A percentile compares a stretch with the other conserved stretches of the same genome.
These are phyloP conservation scores for Melanotaenia nigrans DNA, from an alignment of 2,797 vertebrate genomes.

Conservation along the genomic window DNA sequence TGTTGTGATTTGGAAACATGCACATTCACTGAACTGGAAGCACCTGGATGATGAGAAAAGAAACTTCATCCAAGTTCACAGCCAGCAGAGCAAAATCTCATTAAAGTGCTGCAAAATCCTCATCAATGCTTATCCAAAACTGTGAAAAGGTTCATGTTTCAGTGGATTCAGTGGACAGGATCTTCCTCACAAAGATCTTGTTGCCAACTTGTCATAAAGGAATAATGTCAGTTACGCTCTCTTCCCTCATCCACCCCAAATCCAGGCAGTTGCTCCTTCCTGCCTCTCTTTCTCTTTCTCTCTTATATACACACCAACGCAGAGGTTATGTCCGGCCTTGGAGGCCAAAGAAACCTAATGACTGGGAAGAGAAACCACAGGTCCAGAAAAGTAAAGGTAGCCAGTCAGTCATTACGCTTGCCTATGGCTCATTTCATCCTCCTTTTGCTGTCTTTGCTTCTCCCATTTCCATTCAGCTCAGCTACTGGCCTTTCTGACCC, in stretches of 20 bases:
- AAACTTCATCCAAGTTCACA: too few species aligned
- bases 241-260: neutral
- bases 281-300: neutral
- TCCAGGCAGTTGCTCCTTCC: neutral
- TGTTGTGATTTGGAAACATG: too few species aligned
- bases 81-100: slow-evolving; percentile 37
- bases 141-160: slow-evolving; percentile 16
- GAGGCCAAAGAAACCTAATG: slow-evolving; percentile 49
- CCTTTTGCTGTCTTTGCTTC: slow-evolving; percentile 56
- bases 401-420: slow-evolving; percentile 47
- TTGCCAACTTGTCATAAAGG: slow-evolving; percentile 25
- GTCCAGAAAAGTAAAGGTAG: slow-evolving; percentile 54
- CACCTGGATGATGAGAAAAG: too few species aligned
- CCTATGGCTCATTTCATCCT: slow-evolving; percentile 41
- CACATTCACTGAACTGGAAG: too few species aligned
- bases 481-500: slow-evolving; percentile 25
- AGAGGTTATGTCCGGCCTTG: slow-evolving; percentile 20
- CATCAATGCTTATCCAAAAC: slow-evolving; percentile 4
- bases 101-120: slow-evolving; percentile 24
- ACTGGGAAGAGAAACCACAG: slow-evolving; percentile 60
- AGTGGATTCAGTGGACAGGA: slow-evolving; percentile 21
- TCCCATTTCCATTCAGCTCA: slow-evolving; percentile 32
- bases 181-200: slow-evolving; percentile 10
- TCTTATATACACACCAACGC: slow-evolving; percentile 8
- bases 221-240: slow-evolving; percentile 16